Percentiles rank a stretch among this genome's conserved stretches.
Conservation (phyloP, 2,888 invertebrate genomes). For the Dugesia japonica region DNA sequence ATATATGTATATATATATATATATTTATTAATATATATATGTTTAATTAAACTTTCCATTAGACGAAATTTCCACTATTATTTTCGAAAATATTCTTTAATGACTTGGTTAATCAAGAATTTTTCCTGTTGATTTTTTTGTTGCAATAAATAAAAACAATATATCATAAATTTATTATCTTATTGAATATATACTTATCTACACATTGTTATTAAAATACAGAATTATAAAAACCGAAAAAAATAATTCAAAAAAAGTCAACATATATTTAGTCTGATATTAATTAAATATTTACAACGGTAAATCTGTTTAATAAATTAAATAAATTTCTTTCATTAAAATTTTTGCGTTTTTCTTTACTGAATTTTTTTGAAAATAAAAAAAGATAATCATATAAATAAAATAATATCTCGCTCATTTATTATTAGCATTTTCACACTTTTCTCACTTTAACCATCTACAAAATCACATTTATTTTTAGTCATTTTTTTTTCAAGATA, state of each 20-base stretch:
- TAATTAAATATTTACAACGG: too few relatives aligned
- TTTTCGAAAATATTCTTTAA: too few relatives aligned
- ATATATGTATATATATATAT: not conserved
- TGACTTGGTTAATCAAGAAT: not conserved
- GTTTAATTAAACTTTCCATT: not conserved
- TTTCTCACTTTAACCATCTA: conserved; percentile 13
- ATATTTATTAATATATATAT: too few relatives aligned
- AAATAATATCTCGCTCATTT: not conserved
- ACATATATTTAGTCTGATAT: not conserved
- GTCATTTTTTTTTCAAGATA: conserved; percentile 12
- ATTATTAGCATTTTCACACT: not conserved
- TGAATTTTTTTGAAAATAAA: too few relatives aligned
- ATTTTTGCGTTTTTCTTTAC: too few relatives aligned
- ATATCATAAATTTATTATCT: not conserved
- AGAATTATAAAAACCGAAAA: not conserved
- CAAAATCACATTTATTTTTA: conserved; percentile 11
- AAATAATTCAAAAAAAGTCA: not conserved
- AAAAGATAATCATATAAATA: too few relatives aligned
- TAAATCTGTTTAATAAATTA: too few relatives aligned
- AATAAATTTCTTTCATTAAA: too few relatives aligned
- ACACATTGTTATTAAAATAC: not conserved
- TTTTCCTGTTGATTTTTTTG: not conserved
- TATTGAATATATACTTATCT: not conserved
- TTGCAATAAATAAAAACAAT: not conserved
- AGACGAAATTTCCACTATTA: not conserved